Base-by-base conservation (phyloP, 2,888 invertebrate genomes). In the Hypselothyrea guttata region DNA sequence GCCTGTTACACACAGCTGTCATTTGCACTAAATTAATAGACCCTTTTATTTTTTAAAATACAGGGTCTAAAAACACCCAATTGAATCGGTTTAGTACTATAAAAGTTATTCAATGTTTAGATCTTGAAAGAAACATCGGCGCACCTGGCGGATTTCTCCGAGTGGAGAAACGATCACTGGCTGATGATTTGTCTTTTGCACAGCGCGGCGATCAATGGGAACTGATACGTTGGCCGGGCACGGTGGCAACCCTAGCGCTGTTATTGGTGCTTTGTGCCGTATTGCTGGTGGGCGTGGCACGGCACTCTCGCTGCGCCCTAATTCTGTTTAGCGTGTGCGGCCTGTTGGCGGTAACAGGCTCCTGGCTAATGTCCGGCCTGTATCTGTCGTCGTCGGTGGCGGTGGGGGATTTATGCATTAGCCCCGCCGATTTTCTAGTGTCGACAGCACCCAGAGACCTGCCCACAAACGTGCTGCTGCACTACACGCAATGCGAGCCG, bases 241-340 rank as follows among this genome's bases (percentile, higher is more conserved):
- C 97, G 59, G 96, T 97, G 93, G 95, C 95, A 58, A 93, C 97
- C 58, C 93, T 97, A 90, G 96, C 96, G 87, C 92, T 95, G 82
- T 93, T 97, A 75, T 93, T 97, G 66, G 94, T 96, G 15, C 93
- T 97, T 45, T 97, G 97, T 91, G 94, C 97, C 61, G 94, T 97
- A 64, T 92, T 97, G 82, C 92, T 98, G 62, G 95, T 97, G 76
- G 98, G 97, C 66, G 96, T 97, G 66, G 96, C 96, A 12, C 92
- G 95, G 18, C 96, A 97, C 90, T 97, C 96, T 12, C 93, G 97
- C 46, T 96, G 97, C 85, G 96, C 97, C 48, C 92, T 98, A 49
- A 95, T 98, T 84, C 93, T 96, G 91, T 96, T 97, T 81, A 96
- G 96, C 66, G 97, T 97, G 18, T 94, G 96, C 89, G 94, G 95